phyloP scores from a whole-genome alignment of 2,888 invertebrate genomes.

The Chrysolina haemoptera region DNA sequence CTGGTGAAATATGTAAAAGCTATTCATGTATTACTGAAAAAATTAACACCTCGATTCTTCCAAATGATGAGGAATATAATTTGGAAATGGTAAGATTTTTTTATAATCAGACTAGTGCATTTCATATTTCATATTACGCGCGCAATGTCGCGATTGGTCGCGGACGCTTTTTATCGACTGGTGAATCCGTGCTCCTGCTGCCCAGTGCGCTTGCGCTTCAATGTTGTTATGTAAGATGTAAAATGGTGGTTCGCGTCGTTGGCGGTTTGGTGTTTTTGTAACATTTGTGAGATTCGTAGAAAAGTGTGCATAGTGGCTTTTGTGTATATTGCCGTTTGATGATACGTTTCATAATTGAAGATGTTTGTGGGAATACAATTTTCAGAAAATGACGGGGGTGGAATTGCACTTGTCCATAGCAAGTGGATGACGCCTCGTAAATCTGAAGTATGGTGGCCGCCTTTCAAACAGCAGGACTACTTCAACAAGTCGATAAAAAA shows the following conservation, averaged over 20 bases:
- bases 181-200: background rate
- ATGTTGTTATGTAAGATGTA: background rate
- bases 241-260: background rate
- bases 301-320: background rate
- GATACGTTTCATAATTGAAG: background rate
- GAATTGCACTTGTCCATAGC: constrained; percentile 33
- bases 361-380: constrained; percentile 26
- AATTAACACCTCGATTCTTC: background rate
- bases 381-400: constrained; percentile 42
- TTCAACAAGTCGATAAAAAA: too few species aligned
- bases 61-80: background rate
- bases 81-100: background rate
- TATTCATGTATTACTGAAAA: background rate
- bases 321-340: background rate
- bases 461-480: too few species aligned
- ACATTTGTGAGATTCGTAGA: background rate
- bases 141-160: background rate
- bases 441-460: too few species aligned
- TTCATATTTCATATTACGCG: background rate
- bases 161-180: background rate
- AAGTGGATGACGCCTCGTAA: too few species aligned
- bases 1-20: background rate
- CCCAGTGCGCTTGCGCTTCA: background rate
- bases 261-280: background rate
- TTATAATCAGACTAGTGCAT: background rate